Base-by-base conservation (phyloP, 2,888 invertebrate species). In the Lasioglossum villosulum region DNA sequence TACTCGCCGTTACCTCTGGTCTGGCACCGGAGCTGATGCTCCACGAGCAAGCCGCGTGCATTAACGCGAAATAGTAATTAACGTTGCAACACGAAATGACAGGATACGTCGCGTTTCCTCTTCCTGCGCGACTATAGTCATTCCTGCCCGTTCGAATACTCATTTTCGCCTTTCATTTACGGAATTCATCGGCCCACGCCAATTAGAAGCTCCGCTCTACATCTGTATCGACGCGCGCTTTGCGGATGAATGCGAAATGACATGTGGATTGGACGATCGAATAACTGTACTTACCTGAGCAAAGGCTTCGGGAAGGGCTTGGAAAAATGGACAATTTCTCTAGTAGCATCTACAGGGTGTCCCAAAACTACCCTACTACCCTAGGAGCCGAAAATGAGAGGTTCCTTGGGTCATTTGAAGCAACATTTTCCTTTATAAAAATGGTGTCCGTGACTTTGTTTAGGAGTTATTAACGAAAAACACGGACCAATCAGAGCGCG, bases 61-160 rank as follows among this genome's bases (percentile, higher is more conserved):
- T 89, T 86, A 83, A 78, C 66, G 80, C 63, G 66, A 74, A 66
- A 71, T 59, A 48, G 59, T 73, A 83, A 89, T 89, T 89, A 89
- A 79, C 84, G 73, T 75, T 48, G 34, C 78, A n/a, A 75, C 73
- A 75, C 30, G 56, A 80, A 86, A 86, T 66, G 78, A 78, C 86
- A 84, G 89, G 80, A 89, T 80, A 74, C 73, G 56, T 4, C 45
- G n/a, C 37, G 23, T 52, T 80, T 89, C 80, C 82, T 52, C 70
- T 86, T 86, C 79, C 86, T 42, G 79, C 56, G 52, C 23, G 45
- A 19, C n/a, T 6, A 48, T 16, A 5, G 48, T 19, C 27, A 77
- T 72, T 63, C 66, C 75, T 68, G 23, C 34, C 34, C 37, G 39
- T 8, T 73, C 72, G 34, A 52, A 27, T 23, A 19, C 63, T 23